Conservation (phyloP, 2,113 vertebrate genomes). For the Chionomys nivalis region DNA sequence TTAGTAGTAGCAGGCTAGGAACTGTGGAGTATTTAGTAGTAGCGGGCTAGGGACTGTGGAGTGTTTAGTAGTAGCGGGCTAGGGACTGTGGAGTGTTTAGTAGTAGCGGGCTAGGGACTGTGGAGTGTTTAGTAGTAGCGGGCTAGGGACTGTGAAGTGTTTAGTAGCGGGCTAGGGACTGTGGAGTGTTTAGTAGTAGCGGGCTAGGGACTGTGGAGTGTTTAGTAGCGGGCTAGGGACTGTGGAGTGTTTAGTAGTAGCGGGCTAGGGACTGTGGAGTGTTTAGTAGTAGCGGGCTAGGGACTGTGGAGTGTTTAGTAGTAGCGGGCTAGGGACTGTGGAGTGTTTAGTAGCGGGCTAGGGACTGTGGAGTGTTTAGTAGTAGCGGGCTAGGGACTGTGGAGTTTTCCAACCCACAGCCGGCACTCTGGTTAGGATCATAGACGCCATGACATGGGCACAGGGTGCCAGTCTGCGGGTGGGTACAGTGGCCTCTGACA, state of each 20-base stretch:
- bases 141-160: no score
- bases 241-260: not conserved
- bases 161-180: no score
- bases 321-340: no score
- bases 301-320: not conserved
- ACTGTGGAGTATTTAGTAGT: not conserved
- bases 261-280: not conserved
- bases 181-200: not conserved
- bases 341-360: no score
- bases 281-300: not conserved
- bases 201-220: no score
- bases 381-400: not conserved
- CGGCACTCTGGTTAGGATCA: conserved; percentile 1
- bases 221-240: no score
- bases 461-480: not conserved
- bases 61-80: not conserved
- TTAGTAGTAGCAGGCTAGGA: not conserved
- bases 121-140: not conserved
- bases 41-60: not conserved
- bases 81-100: not conserved
- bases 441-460: not conserved
- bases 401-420: conserved; percentile 28
- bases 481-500: not conserved
- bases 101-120: not conserved
- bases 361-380: no score